These are phyloP conservation scores for Tipula confusa DNA, from an alignment of 2,888 invertebrate species.

Conservation along the genomic window DNA sequence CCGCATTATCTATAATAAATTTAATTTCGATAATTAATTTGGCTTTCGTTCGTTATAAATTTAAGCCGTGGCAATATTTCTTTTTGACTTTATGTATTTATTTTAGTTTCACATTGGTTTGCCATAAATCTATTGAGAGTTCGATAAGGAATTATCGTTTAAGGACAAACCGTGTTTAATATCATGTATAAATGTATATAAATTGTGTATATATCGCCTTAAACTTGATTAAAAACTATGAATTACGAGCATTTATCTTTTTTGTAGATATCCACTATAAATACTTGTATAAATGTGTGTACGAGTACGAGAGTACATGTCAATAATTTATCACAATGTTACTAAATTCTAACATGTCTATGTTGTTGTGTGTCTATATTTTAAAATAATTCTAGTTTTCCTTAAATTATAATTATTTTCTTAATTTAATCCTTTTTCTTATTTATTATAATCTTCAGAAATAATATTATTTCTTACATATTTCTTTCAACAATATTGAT, in stretches of 20 bases:
- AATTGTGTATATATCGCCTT: no score
- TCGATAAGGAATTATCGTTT: not conserved
- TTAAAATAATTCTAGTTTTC: not conserved
- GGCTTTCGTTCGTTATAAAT: not conserved
- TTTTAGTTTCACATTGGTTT: not conserved
- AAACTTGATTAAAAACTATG: no score
- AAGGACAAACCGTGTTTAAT: not conserved
- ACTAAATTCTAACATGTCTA: no score
- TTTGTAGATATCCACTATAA: no score
- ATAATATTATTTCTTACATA: not conserved
- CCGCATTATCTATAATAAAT: not conserved
- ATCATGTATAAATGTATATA: not conserved
- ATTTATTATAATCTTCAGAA: conserved; percentile 13
- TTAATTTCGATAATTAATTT: conserved; percentile 9
- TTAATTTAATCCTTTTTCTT: conserved; percentile 1
- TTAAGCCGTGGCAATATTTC: not conserved
- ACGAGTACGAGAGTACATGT: not conserved
- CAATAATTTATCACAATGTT: not conserved
- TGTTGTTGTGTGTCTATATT: not conserved
- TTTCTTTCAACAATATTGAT: not conserved
- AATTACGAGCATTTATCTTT: no score
- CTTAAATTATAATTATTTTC: not conserved
- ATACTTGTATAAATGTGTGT: not conserved
- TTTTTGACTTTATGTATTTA: not conserved
- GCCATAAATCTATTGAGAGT: not conserved